Conservation (phyloP, 2,797 vertebrate species). For the Cephalopachus bancanus region DNA sequence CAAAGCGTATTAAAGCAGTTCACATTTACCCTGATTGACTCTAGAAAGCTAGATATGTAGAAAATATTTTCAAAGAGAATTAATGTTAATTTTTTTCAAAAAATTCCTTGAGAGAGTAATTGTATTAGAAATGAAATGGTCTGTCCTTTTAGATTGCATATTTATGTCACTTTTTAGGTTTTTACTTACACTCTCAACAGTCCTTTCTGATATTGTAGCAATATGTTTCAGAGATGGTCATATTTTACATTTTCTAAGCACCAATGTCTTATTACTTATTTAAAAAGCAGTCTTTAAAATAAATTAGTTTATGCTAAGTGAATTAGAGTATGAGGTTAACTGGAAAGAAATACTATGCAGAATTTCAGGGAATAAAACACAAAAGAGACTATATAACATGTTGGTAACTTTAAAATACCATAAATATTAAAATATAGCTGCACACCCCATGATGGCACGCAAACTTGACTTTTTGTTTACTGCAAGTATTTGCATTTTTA, state of each 20-base stretch:
- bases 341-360: not conserved
- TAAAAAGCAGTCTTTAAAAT: not conserved
- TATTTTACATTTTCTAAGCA: conserved; percentile 1
- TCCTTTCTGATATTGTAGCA: not conserved
- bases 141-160: not conserved
- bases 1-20: not conserved
- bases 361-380: conserved; percentile 18
- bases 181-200: not conserved
- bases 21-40: not conserved
- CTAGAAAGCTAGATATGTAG: not conserved
- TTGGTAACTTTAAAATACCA: not conserved
- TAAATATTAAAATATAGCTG: conserved; percentile 14
- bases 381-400: not conserved
- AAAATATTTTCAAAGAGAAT: conserved; percentile 26
- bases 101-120: not conserved
- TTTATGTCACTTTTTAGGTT: not conserved
- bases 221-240: conserved; percentile 19
- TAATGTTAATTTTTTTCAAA: not conserved
- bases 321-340: conserved; percentile 29
- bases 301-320: conserved; percentile 11
- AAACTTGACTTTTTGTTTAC: not conserved
- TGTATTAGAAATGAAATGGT: conserved; percentile 6
- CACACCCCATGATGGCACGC: not conserved
- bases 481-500: not conserved
- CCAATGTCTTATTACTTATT: not conserved